These are phyloP conservation scores for Panorpa germanica DNA, from an alignment of 2,888 invertebrate genomes.

Conservation along the genomic window DNA sequence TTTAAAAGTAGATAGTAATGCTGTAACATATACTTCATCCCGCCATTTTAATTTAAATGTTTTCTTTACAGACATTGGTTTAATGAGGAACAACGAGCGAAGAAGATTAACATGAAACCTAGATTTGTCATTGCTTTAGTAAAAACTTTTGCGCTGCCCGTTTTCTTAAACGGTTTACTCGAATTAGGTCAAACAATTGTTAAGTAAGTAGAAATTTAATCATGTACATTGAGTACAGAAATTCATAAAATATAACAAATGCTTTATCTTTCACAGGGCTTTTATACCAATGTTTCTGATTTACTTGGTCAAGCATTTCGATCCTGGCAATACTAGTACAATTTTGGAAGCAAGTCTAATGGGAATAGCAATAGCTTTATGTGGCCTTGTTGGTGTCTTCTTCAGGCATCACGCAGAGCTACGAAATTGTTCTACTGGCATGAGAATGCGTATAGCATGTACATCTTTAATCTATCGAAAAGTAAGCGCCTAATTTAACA, in stretches of 20 bases:
- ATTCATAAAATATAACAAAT: no score
- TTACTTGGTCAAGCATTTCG: no score
- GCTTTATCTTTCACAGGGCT: no score
- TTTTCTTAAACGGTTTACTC: constrained; percentile 34
- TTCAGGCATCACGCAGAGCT: constrained; percentile 46
- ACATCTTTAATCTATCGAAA: constrained; percentile 60
- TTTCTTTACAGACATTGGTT: constrained; percentile 30
- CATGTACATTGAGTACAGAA: no score
- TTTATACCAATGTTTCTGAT: no score
- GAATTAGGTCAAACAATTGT: no score
- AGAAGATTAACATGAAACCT: constrained; percentile 27
- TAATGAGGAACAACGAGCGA: constrained; percentile 28
- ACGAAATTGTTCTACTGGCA: constrained; percentile 50
- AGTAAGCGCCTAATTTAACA: no score
- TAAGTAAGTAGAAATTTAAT: no score
- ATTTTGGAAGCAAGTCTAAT: constrained; percentile 40
- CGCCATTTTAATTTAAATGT: no score
- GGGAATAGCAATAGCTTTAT: constrained; percentile 33
- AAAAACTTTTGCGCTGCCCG: constrained; percentile 33
- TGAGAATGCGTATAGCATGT: constrained; percentile 47
- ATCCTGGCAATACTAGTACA: no score
- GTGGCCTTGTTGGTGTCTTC: constrained; percentile 34
- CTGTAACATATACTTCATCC: no score
- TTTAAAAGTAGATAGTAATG: no score
- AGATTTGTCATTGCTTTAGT: constrained; percentile 34